Percentiles rank a stretch among this genome's conserved stretches.
phyloP scores from a whole-genome alignment of 1,140 invertebrate genomes.

The Drosophila pruinosa region DNA sequence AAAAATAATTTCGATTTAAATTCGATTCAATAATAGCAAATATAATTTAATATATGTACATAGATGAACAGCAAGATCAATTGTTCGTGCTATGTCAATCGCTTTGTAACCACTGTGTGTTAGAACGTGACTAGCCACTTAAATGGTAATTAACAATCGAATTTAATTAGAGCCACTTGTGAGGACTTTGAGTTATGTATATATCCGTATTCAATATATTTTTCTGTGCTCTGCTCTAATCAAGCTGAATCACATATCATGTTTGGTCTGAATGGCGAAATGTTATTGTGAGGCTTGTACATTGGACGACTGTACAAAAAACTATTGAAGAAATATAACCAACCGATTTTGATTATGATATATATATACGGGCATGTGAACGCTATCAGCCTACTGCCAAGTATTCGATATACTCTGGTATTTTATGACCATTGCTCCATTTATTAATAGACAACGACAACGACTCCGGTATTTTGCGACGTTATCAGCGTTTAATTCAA shows the following conservation, averaged over 20 bases:
- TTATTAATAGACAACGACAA: slow-evolving; percentile 15
- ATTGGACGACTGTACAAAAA: slow-evolving; percentile 39
- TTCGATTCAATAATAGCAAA: too few relatives aligned
- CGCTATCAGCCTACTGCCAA: slow-evolving; percentile 14
- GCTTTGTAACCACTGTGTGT: background rate
- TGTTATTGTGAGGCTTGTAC: slow-evolving; percentile 3
- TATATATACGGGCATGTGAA: background rate
- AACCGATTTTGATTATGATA: background rate
- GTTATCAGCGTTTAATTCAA: slow-evolving; percentile 1
- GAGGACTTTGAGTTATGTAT: slow-evolving; percentile 25
- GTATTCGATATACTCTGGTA: slow-evolving; percentile 3
- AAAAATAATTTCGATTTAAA: too few relatives aligned
- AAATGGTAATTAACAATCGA: background rate
- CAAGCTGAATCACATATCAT: background rate
- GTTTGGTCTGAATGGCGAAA: slow-evolving; percentile 11
- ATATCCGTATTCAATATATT: background rate
- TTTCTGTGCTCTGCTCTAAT: background rate
- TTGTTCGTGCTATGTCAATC: too few relatives aligned
- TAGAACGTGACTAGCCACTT: background rate
- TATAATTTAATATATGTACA: too few relatives aligned
- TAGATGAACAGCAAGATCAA: too few relatives aligned
- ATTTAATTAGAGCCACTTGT: background rate
- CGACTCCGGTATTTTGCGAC: background rate
- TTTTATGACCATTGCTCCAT: slow-evolving; percentile 7
- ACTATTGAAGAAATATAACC: slow-evolving; percentile 24